These are phyloP conservation scores for Cataglyphis altisquamis DNA, from an alignment of 2,888 invertebrate genomes.

Conservation along the genomic window DNA sequence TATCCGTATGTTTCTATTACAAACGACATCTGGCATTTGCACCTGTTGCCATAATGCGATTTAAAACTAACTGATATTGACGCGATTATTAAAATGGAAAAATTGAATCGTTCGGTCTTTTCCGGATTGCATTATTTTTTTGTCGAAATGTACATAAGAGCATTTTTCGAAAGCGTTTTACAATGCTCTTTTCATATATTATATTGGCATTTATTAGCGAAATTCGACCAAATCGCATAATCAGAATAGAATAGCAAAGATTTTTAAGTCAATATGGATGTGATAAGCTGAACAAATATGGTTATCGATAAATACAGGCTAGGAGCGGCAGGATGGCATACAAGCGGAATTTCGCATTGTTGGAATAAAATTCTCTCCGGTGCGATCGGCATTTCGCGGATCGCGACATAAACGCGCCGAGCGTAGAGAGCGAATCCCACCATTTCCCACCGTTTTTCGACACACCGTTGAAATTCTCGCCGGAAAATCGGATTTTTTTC, in stretches of 20 bases:
- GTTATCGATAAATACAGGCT: conserved; percentile 35
- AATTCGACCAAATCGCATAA: conserved; percentile 15
- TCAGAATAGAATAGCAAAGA: background rate
- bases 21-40: conserved; percentile 29
- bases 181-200: background rate
- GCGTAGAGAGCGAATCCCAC: conserved; percentile 25
- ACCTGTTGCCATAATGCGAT: conserved; percentile 39
- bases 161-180: background rate
- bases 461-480: conserved; percentile 45
- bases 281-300: conserved; percentile 18
- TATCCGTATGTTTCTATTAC: conserved; percentile 7
- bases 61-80: conserved; percentile 13
- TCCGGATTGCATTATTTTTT: background rate
- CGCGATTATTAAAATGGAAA: conserved; percentile 20
- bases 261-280: background rate
- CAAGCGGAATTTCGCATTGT: conserved; percentile 41
- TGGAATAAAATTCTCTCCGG: conserved; percentile 55
- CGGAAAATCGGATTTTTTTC: conserved; percentile 49
- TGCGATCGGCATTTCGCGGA: conserved; percentile 46
- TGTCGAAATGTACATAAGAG: background rate
- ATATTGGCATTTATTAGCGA: background rate
- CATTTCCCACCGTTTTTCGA: conserved; percentile 47
- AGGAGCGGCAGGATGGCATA: background rate
- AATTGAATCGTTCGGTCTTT: background rate
- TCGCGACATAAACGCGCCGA: conserved; percentile 47